A percentile compares a stretch with the other conserved stretches of the same genome.
These are phyloP conservation scores for Mellilla xanthometata DNA, from an alignment of 2,888 invertebrate species.

Conservation along the genomic window DNA sequence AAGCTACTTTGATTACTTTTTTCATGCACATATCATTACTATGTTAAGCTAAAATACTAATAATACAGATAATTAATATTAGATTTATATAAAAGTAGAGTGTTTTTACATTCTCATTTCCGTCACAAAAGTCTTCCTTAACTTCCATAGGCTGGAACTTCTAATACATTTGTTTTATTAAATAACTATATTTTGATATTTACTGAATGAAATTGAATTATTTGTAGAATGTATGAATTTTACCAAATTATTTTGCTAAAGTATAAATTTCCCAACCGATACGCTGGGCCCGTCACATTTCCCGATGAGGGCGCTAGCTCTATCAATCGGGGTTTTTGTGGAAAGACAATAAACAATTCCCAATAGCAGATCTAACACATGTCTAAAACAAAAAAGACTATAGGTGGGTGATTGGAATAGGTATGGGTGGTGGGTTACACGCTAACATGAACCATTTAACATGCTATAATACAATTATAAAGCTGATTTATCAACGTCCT, in stretches of 20 bases:
- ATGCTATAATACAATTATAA: constrained; percentile 45
- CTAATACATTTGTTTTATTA: too few relatives aligned
- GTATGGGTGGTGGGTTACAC: constrained; percentile 37
- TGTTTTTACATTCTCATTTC: too few relatives aligned
- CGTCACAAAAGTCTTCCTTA: too few relatives aligned
- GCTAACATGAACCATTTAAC: constrained; percentile 33
- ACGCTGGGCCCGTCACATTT: too few relatives aligned
- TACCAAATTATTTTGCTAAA: too few relatives aligned
- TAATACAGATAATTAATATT: too few relatives aligned
- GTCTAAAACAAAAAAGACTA: constrained; percentile 72
- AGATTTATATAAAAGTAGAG: too few relatives aligned
- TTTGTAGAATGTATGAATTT: too few relatives aligned
- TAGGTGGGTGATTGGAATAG: constrained; percentile 51
- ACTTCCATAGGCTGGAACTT: too few relatives aligned
- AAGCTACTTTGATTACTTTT: constrained; percentile 5
- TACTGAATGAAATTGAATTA: too few relatives aligned
- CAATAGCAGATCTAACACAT: constrained; percentile 61
- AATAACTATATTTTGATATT: too few relatives aligned
- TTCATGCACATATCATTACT: constrained; percentile 1
- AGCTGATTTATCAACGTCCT: constrained; percentile 38
- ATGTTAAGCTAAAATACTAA: too few relatives aligned
- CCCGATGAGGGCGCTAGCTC: not conserved
- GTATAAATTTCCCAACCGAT: constrained; percentile 4
- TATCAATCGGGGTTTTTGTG: constrained; percentile 35
- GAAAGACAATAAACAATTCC: constrained; percentile 60